Evolutionary conservation across 2,113 vertebrate species (phyloP), one percentile per base, ranked within the genome.

Genomic region (Phalacrocorax aristotelis): DNA sequence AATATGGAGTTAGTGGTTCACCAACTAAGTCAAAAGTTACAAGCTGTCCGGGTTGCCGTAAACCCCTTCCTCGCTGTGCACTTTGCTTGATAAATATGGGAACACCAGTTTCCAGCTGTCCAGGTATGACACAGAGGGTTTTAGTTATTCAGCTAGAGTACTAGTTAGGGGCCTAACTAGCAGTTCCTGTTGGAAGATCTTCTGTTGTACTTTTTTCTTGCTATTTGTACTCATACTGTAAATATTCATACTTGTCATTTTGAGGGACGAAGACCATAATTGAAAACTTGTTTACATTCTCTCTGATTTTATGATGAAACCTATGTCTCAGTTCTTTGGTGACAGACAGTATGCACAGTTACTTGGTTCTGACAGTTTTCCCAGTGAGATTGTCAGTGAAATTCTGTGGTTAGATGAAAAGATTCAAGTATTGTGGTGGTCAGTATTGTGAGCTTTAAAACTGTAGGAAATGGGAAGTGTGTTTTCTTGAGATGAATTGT

Each of bases 61-160:
- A 99, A 82, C 99, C 99, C 5, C 99, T 99, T 71, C 99, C 99
- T 38, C 99, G 99, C 75, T 99, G 99, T 82, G 99, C 99, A 8
- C 99, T 99, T 66, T 99, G 99, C 96, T 98, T 99, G 91, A 99
- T 99, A 98, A 99, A 99, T 94, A 99, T 99, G 99, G 99, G 99
- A 95, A 99, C 99, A 14, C 99, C 99, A 10, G 99, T 99, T 75
- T 99, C 99, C 86, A 99, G 98, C 93, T 99, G 99, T 94, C 99
- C 99, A 98, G 99, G 99, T 99, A 98, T 68, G 98, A 58, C 30
- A 49, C 40, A 36, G 14, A 48, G 46, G 8, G n/a, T 23, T 84
- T 66, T 61, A 66, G 29, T 62, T 78, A 54, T 1, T 82, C 32
- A 80, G 17, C 32, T 62, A 0, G 21, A 46, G 27, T 42, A 49